Evolutionary conservation across 2,888 invertebrate species (phyloP).

Genomic region (Eumacrocentrus americanus): DNA sequence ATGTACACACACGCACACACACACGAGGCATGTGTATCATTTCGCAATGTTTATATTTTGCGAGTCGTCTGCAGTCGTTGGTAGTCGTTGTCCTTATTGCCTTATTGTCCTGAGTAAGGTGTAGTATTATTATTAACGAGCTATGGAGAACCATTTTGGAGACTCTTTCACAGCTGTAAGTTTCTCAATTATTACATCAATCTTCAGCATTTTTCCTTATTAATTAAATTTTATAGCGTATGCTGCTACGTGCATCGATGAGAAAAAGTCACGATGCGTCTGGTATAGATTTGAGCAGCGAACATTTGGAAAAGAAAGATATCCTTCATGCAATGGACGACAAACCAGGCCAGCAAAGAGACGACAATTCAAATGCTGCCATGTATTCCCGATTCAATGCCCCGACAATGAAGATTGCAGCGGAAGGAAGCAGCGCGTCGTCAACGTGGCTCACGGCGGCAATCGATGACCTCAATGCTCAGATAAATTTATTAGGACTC

Average conservation of each 20-base stretch:
- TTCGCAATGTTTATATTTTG: no score
- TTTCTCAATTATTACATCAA: background rate
- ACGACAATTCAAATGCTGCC: background rate
- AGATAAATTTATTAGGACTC: conserved; percentile 31
- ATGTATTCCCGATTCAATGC: conserved; percentile 1
- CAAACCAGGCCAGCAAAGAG: conserved; percentile 5
- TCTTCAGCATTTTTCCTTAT: background rate
- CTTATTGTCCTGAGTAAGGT: no score
- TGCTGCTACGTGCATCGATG: conserved; percentile 29
- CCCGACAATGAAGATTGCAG: conserved; percentile 1
- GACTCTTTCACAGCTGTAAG: background rate
- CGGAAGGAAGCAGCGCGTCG: conserved; percentile 11
- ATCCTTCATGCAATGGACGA: conserved; percentile 27
- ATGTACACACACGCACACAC: no score
- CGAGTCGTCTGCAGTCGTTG: no score
- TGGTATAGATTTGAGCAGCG: conserved; percentile 15
- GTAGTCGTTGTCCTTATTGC: no score
- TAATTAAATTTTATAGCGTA: conserved; percentile 25
- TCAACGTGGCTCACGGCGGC: conserved; percentile 24
- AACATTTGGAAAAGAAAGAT: no score
- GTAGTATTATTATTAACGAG: no score
- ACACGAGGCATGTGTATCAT: no score
- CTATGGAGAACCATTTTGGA: no score
- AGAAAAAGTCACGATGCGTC: conserved; percentile 19
- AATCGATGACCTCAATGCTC: conserved; percentile 30